These are phyloP conservation scores for Nannobrachium achirus DNA, from an alignment of 2,113 vertebrate genomes.

Conservation along the genomic window DNA sequence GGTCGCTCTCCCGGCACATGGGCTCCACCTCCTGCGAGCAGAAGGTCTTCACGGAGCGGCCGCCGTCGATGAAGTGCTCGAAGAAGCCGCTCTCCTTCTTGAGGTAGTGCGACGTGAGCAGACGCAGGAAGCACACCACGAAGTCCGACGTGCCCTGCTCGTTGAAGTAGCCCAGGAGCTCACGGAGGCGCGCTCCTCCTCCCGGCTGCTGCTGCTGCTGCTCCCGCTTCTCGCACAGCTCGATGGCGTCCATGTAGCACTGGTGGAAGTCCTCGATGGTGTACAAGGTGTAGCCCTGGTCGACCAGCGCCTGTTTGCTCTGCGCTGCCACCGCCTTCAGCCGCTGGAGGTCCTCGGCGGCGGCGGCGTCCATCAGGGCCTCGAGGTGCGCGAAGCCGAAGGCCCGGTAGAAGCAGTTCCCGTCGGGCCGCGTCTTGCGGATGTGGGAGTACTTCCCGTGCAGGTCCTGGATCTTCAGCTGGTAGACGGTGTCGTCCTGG, in stretches of 20 bases:
- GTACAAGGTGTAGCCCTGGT: conserved; percentile 85
- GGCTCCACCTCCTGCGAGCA: conserved; percentile 85
- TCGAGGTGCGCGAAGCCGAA: conserved; percentile 87
- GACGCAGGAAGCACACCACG: conserved; percentile 86
- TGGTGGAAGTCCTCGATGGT: conserved; percentile 89
- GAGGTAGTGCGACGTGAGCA: conserved; percentile 85
- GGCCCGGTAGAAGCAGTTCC: conserved; percentile 87
- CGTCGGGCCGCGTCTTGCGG: conserved; percentile 84
- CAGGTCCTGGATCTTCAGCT: conserved; percentile 86
- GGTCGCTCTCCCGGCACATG: conserved; percentile 96
- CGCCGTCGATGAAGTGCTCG: conserved; percentile 88
- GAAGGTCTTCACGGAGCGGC: conserved; percentile 84
- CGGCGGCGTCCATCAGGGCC: conserved; percentile 79
- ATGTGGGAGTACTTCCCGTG: conserved; percentile 85
- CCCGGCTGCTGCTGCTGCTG: conserved; percentile 16
- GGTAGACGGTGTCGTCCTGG: conserved; percentile 83
- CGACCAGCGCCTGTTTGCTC: conserved; percentile 86
- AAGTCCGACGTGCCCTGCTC: conserved; percentile 87
- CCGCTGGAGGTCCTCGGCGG: conserved; percentile 76
- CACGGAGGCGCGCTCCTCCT: conserved; percentile 57
- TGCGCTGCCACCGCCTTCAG: conserved; percentile 84
- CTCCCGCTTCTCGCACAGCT: conserved; percentile 83
- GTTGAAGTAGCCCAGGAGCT: conserved; percentile 85
- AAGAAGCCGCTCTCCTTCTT: conserved; percentile 85
- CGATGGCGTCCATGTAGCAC: conserved; percentile 86